Evolutionary conservation across 2,797 vertebrate species (phyloP).

Genomic region (Megaceryle alcyon): DNA sequence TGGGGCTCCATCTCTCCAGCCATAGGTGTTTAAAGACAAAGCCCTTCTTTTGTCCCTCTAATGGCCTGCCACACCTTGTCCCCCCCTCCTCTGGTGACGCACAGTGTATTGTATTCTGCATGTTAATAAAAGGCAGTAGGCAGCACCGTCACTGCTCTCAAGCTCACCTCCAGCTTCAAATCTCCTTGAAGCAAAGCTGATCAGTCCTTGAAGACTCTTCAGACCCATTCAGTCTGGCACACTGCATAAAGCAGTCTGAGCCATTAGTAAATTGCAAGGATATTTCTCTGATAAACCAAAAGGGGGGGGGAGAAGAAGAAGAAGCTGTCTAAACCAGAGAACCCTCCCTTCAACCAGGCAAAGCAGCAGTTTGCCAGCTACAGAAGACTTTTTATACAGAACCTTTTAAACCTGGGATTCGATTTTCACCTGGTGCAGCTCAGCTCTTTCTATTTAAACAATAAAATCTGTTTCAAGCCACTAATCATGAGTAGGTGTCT

Average conservation of each 20-base stretch:
- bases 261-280: neutral
- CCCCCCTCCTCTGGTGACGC: neutral
- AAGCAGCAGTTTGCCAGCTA: neutral
- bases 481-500: constrained; percentile 39
- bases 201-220: constrained; percentile 52
- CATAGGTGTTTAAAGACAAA: neutral
- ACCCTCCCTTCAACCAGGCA: neutral
- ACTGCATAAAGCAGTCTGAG: constrained; percentile 16
- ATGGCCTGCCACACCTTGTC: neutral
- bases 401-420: neutral
- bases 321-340: neutral
- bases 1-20: neutral
- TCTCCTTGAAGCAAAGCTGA: constrained; percentile 41
- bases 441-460: neutral
- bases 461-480: constrained; percentile 39
- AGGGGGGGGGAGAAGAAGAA: neutral
- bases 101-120: neutral
- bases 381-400: neutral
- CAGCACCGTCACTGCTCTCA: constrained; percentile 43
- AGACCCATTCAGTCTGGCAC: constrained; percentile 27
- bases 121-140: constrained; percentile 40
- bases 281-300: neutral
- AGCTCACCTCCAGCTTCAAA: constrained; percentile 41
- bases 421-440: neutral
- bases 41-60: neutral